Evolutionary conservation across 2,888 invertebrate species (phyloP).

Genomic region (Perithous albicinctus): DNA sequence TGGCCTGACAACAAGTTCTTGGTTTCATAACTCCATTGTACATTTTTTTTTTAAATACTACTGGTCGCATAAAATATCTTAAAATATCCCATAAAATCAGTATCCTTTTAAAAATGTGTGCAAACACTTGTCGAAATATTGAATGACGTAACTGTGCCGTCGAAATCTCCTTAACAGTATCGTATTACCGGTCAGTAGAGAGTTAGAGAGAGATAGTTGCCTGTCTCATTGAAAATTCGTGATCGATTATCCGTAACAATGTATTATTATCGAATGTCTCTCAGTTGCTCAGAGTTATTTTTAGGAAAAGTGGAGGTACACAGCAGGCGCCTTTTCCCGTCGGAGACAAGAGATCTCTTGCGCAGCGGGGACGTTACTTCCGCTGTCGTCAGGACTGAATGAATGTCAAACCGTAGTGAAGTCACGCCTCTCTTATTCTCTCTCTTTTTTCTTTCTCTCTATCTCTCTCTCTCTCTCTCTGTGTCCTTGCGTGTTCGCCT

Average conservation of each 20-base stretch:
- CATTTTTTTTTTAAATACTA: too few relatives aligned
- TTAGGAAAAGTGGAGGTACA: slow-evolving; percentile 5
- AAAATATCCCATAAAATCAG: too few relatives aligned
- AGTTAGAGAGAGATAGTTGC: too few relatives aligned
- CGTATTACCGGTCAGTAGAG: not conserved
- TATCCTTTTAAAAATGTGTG: too few relatives aligned
- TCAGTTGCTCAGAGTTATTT: slow-evolving; percentile 20
- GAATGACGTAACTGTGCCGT: too few relatives aligned
- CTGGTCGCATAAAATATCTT: too few relatives aligned
- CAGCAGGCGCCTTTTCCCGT: not conserved
- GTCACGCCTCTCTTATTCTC: slow-evolving; percentile 17
- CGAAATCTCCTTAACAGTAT: not conserved
- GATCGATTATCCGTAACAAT: slow-evolving; percentile 17
- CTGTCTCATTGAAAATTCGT: not conserved
- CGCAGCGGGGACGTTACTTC: slow-evolving; percentile 35
- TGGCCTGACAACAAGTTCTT: too few relatives aligned
- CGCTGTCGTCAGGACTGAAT: slow-evolving; percentile 42
- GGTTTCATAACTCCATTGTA: too few relatives aligned
- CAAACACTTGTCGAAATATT: too few relatives aligned
- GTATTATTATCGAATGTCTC: slow-evolving; percentile 24
- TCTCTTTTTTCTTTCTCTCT: slow-evolving; percentile 3
- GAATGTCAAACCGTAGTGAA: slow-evolving; percentile 32
- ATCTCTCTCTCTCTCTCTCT: not conserved
- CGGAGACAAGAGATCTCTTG: slow-evolving; percentile 15
- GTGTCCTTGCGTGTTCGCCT: not conserved